Base-by-base conservation (phyloP, 2,113 vertebrate genomes). In the Mesembrinibis cayennensis region DNA sequence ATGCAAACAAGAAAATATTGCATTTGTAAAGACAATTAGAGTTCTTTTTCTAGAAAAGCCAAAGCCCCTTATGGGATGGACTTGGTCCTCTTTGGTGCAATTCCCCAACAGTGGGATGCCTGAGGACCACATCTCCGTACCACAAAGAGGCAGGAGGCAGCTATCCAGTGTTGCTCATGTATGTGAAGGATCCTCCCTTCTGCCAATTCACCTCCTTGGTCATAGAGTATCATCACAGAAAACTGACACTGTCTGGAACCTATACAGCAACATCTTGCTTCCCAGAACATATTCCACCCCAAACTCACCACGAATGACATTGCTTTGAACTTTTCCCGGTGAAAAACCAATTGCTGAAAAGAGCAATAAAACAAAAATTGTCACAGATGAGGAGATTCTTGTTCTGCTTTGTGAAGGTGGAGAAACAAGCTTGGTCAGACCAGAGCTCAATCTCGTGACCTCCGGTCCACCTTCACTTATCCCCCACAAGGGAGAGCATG, bases 61-160 rank as follows among this genome's bases (percentile, higher is more conserved):
- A 59, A 40, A 71, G 44, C 17, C 29, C 25, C 11, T 49, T 52
- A 66, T 7, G 59, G 34, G 13, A 67, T 8, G 13, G 10, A 30
- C 32, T 32, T 26, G 36, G 55, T 79, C n/a, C 67, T 52, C 29
- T 6, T 7, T 25, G 45, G 27, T 3, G 2, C 32, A 36, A 11
- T 12, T 53, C 55, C 53, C 76, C n/a, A 67, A 29, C 5, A 78
- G 13, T 0, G 1, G 20, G 52, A 58, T 32, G 44, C 32, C 49
- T 1, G 0, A 77, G 73, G 65, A 53, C 16, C 15, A 10, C n/a
- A 27, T 16, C 72, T 61, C 4, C 1, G 7, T 1, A 7, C 11
- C 36, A 21, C 0, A 1, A 27, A 30, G 40, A 47, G 13, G 42
- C 72, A 59, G 32, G 11, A 0, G 25, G 56, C 52, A 55, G 47